Base-by-base conservation (phyloP, 1,140 invertebrate species). In the Neodiprion fabricii region DNA sequence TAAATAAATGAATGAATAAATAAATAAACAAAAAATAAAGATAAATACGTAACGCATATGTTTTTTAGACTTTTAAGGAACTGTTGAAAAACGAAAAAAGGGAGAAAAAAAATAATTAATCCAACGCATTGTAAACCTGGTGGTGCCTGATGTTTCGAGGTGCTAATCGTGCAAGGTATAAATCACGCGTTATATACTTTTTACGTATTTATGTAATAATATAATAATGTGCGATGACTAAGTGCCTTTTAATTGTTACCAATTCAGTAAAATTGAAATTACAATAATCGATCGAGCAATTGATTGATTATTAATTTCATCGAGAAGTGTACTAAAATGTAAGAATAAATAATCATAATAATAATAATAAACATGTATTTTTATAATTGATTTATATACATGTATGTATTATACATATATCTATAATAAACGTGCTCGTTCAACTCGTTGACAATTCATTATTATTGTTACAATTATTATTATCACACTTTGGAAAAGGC, bases 141-240 rank as follows among this genome's bases (percentile, higher is more conserved):
- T 67, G 48, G 12, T 12, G 48, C 14, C 11, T 23, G 40, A 3
- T 70, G 65, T 49, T 17, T 69, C 17, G 17, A 14, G 40, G 47
- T 50, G 70, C 61, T 14, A 40, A 40, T 40, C 28, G 28, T 40
- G 28, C 28, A 40, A 40, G 28, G 28, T 40, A 40, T 40, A 40
- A 40, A 40, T 40, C 28, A 40, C 28, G 5, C 28, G 28, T 40
- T 40, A 3, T 40, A 40, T 40, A 40, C 28, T 40, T 40, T 40
- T 40, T 40, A 40, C 28, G 28, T 40, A 40, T 40, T 40, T 40
- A 17, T 61, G n/a, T 61, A 61, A 61, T 61, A 61, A 61, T 40
- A 40, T 74, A 78, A 76, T 72, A 78, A 71, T 75, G 81, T 83
- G 81, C 81, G 81, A 83, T 83, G 74, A 71, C 77, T 21, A 72